Evolutionary conservation across 2,113 vertebrate genomes (phyloP).

Genomic region (Sula dactylatra): DNA sequence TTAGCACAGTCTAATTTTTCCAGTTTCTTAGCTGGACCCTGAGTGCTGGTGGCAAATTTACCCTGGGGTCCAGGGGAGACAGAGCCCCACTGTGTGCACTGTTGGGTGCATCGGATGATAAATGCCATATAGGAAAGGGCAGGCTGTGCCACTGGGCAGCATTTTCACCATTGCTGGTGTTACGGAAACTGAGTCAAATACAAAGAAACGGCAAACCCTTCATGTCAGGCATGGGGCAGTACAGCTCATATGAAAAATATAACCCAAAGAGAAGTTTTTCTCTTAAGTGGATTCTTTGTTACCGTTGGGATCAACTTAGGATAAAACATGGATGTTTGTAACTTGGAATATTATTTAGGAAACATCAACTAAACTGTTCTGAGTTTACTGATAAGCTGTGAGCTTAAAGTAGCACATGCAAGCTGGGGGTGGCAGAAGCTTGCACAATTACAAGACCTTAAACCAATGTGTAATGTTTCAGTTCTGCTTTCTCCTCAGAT

Average conservation of each 20-base stretch:
- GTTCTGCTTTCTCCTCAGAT: neutral
- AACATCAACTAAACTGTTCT: neutral
- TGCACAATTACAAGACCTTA: neutral
- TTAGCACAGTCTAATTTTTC: neutral
- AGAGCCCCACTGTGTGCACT: neutral
- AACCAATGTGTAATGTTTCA: neutral
- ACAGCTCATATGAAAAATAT: neutral
- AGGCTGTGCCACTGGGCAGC: neutral
- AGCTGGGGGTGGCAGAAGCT: neutral
- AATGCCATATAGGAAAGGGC: neutral
- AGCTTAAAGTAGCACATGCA: neutral
- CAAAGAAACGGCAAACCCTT: neutral
- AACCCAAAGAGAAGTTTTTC: neutral
- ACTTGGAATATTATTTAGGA: neutral
- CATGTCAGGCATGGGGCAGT: neutral
- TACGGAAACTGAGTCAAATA: neutral
- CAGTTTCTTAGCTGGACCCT: neutral
- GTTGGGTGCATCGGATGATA: neutral
- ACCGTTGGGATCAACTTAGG: neutral
- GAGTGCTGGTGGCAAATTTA: neutral
- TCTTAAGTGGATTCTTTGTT: neutral
- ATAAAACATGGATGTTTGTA: neutral
- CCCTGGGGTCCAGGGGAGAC: neutral
- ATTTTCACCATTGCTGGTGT: neutral
- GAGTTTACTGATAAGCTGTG: neutral